Evolutionary conservation across 1,140 invertebrate genomes (phyloP), one percentile per base, ranked within the genome.

Genomic region (Ostrea denselamellosa): DNA sequence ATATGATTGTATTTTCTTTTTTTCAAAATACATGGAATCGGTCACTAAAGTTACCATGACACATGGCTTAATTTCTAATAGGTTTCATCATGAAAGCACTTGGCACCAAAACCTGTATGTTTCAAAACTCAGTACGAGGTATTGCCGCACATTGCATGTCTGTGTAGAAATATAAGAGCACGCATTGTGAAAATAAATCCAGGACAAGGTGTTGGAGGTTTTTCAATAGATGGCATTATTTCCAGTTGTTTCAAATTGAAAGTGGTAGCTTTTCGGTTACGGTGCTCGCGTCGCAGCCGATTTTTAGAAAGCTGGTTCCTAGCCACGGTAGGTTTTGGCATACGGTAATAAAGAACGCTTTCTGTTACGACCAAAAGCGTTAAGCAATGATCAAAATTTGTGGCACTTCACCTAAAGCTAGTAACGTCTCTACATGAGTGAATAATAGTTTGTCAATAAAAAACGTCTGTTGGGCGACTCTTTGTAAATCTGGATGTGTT

Each of bases 71-170:
- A 77, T 14, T 28, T 77, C 14, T 9, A 34, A 25, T 77, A 77
- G 68, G 28, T 9, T 28, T 34, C 68, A 28, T 77, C 25, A 8
- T 77, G 56, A 62, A 44, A 25, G 28, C 68, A 77, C 68, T 77
- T 28, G 68, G 10, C 68, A 77, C 68, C 9, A 77, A 34, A 25
- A 77, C 68, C 68, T 77, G 10, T 77, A 44, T 77, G 68, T 77
- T 77, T 25, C 58, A 62, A 77, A 77, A 77, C 28, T 77, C 22
- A 77, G 25, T 28, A 12, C 14, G 14, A 77, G 68, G 68, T 77
- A 77, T 77, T 77, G 68, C 28, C 5, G 28, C 68, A 77, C 68
- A 14, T 28, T 77, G 68, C 68, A 77, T 77, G 68, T 77, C 25
- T 9, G 14, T 77, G 68, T 77, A 77, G 22, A 22, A 71, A 12